Evolutionary conservation across 2,888 invertebrate genomes (phyloP).

Genomic region (Invenusta paracnida): DNA sequence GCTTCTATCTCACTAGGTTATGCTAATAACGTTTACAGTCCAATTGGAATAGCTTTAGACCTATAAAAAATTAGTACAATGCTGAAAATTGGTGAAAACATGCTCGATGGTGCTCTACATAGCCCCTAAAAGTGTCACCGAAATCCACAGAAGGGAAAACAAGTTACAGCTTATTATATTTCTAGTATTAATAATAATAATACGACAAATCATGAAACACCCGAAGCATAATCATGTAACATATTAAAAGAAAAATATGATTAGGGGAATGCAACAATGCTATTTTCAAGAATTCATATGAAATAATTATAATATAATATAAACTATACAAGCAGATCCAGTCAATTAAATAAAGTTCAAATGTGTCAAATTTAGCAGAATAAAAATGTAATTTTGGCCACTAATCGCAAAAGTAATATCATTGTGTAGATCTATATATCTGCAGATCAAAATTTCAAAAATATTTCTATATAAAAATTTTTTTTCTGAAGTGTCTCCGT

Average conservation of each 20-base stretch:
- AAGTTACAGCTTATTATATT: neutral
- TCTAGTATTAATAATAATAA: neutral
- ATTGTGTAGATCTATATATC: constrained; percentile 1
- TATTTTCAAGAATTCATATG: neutral
- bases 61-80: neutral
- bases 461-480: constrained; percentile 22
- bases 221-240: neutral
- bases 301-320: neutral
- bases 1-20: too few relatives aligned
- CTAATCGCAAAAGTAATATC: constrained; percentile 1
- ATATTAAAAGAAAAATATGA: neutral
- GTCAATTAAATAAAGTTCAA: constrained; percentile 4
- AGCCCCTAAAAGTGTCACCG: neutral
- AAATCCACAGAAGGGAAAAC: neutral
- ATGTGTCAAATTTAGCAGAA: neutral
- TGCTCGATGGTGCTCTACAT: neutral
- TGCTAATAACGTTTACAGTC: too few relatives aligned
- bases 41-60: neutral
- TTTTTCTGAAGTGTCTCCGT: neutral
- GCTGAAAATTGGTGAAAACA: neutral
- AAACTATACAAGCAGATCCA: constrained; percentile 13
- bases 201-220: neutral
- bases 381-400: neutral
- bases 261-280: neutral
- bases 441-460: constrained; percentile 22